A percentile compares a stretch with the other conserved stretches of the same genome.
These are phyloP conservation scores for Trichogramma dendrolimi DNA, from an alignment of 2,888 invertebrate species.

Conservation along the genomic window DNA sequence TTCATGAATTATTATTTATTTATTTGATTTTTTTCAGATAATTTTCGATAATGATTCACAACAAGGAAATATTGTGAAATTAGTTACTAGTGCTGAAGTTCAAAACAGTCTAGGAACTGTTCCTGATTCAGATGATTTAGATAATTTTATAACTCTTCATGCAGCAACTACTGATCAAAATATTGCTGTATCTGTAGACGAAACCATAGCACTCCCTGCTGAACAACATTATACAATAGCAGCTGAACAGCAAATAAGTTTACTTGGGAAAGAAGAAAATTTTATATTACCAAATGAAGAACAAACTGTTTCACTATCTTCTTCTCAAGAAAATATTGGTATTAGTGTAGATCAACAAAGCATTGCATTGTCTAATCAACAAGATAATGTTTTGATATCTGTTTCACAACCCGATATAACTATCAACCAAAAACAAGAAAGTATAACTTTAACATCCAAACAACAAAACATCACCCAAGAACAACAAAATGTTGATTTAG, in stretches of 20 bases:
- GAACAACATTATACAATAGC: neutral
- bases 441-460: too few species aligned
- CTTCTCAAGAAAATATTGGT: neutral
- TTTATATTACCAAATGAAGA: too few species aligned
- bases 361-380: too few species aligned
- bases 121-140: conserved; percentile 7
- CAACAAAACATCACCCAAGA: too few species aligned
- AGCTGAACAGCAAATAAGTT: too few species aligned
- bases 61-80: conserved; percentile 14
- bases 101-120: neutral
- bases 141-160: conserved; percentile 24
- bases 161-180: conserved; percentile 17
- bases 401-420: too few species aligned
- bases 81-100: conserved; percentile 9
- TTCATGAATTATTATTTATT: conserved; percentile 1
- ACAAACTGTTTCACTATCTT: too few species aligned
- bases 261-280: too few species aligned
- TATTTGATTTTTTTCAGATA: conserved; percentile 14
- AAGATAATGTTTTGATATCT: too few species aligned
- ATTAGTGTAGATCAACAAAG: neutral
- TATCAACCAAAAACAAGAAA: too few species aligned
- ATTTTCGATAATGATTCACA: conserved; percentile 22
- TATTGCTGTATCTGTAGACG: conserved; percentile 1
- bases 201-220: neutral
- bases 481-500: too few species aligned